Evolutionary conservation across 2,797 vertebrate species (phyloP), one percentile per base, ranked within the genome.

Genomic region (Eulemur albifrons): DNA sequence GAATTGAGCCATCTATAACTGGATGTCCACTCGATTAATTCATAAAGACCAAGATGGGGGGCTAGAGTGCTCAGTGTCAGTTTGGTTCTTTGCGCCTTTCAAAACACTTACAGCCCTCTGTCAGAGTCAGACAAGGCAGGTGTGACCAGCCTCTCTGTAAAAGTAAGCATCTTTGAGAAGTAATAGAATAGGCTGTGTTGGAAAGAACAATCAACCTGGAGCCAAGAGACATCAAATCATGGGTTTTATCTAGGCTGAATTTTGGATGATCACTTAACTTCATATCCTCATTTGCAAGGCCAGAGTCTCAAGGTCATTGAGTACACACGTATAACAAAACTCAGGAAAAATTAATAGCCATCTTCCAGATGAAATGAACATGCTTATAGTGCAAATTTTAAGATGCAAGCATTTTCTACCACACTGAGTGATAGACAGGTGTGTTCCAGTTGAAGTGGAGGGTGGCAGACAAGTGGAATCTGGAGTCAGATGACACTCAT

Each of bases 101-200:
- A 70, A 50, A 27, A 17, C 54, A 32, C 30, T 72, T 15, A 67
- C 20, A 77, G 21, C 20, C 57, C 59, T 57, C 15, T 75, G 61
- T 52, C 50, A 59, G 38, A 63, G 3, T 81, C 35, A 61, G 40
- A 50, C 23, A 73, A 81, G 48, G n/a, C 20, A 40, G 21, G 0
- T 40, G 4, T 40, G n/a, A 92, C 11, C 32, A 27, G 7, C 15
- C 4, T 8, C 7, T 77, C 57, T 86, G 45, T 50, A 48, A 70
- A 45, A 50, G 30, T 27, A 82, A 93, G 63, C 72, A 38, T 25
- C 20, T 90, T 79, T 70, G 69, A 79, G 61, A 92, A 88, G 43
- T 30, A 54, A 40, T 6, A 18, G 1, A 73, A 50, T 20, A 14
- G 54, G 17, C 20, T 61, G 4, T 48, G 7, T 57, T 25, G 43